Evolutionary conservation across 2,797 vertebrate species (phyloP).

Genomic region (Melopsittacus undulatus): DNA sequence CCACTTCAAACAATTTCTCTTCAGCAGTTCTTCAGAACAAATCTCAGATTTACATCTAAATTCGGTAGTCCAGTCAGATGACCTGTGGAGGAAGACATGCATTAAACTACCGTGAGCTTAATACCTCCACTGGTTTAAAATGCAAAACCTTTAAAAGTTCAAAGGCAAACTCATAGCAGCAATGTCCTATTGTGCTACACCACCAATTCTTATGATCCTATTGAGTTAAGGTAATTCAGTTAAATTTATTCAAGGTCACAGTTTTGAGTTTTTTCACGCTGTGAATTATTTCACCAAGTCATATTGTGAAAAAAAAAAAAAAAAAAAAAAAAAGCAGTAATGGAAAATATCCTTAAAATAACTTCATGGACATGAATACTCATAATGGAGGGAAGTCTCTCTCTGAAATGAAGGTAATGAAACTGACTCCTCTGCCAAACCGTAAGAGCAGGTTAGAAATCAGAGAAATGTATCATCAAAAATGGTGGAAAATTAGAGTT

Average conservation of each 20-base stretch:
- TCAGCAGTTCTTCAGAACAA: neutral
- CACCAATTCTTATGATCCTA: neutral
- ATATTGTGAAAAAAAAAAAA: neutral
- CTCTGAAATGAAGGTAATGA: neutral
- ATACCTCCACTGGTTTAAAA: neutral
- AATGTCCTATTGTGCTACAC: neutral
- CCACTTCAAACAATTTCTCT: slow-evolving; percentile 15
- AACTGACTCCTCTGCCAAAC: neutral
- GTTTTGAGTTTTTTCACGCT: neutral
- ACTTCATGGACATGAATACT: neutral
- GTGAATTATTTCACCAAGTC: neutral
- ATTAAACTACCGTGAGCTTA: neutral
- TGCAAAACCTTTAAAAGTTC: neutral
- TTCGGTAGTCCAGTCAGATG: neutral
- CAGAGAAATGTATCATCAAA: neutral
- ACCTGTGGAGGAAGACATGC: neutral
- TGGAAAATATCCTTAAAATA: neutral
- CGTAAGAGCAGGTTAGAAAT: neutral
- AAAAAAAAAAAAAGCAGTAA: neutral
- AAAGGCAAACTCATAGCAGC: neutral
- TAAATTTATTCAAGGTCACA: neutral
- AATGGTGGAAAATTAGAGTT: neutral
- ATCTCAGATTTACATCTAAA: slow-evolving; percentile 21
- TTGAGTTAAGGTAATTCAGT: neutral
- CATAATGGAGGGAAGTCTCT: neutral